A percentile compares a stretch with the other conserved stretches of the same genome.
Conservation (phyloP, 2,113 vertebrate species). For the Empidonax alnorum region DNA sequence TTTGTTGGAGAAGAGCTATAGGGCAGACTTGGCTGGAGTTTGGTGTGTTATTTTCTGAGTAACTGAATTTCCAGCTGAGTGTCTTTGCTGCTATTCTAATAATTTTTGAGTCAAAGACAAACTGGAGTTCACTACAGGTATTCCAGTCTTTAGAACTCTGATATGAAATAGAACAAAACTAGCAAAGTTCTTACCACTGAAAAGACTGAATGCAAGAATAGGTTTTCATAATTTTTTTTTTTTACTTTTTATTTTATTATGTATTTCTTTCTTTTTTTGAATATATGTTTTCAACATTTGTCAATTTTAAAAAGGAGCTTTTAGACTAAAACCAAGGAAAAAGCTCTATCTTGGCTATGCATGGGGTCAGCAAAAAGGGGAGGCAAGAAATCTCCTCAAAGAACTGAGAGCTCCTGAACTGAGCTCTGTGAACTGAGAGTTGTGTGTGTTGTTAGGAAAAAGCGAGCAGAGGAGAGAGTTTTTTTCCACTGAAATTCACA, state of each 20-base stretch:
- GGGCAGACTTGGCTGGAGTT: neutral
- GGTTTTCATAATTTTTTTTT: fast-evolving
- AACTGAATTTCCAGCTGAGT: neutral
- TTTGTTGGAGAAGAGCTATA: neutral
- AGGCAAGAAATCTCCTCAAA: neutral
- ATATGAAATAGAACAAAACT: neutral
- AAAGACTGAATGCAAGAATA: neutral
- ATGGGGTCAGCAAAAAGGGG: neutral
- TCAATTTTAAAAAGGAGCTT: neutral
- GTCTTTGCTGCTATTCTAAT: neutral
- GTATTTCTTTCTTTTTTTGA: neutral
- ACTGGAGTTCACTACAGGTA: neutral
- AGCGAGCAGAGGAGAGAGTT: neutral
- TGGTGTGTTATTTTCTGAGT: neutral
- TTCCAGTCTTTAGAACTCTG: neutral
- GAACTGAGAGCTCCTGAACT: too few species aligned
- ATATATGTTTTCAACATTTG: neutral
- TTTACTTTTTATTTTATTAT: neutral
- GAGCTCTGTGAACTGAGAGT: neutral
- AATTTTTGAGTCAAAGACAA: neutral
- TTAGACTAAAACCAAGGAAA: neutral
- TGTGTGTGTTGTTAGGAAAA: neutral
- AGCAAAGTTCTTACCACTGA: fast-evolving
- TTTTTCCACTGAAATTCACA: neutral
- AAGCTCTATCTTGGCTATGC: neutral